phyloP scores from a whole-genome alignment of 2,113 vertebrate genomes.

The Mormyrus lacerda region DNA sequence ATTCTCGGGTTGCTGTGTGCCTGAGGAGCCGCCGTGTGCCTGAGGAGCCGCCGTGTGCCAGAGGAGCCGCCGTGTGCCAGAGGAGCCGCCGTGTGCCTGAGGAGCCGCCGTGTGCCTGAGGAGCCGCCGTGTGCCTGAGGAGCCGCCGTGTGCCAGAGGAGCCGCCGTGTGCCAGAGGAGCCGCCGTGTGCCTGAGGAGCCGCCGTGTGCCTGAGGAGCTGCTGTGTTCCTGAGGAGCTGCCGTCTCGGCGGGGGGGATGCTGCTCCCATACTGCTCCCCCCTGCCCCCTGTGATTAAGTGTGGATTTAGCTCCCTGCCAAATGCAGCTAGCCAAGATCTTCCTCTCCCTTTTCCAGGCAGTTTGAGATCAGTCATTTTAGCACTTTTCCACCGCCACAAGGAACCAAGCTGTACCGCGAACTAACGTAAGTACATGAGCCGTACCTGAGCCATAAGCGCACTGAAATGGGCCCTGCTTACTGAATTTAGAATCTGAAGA shows the following conservation, averaged over 20 bases:
- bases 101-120: too few species aligned
- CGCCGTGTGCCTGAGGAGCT: background rate
- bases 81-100: too few species aligned
- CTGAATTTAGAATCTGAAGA: too few species aligned
- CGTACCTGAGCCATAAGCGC: background rate
- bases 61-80: too few species aligned
- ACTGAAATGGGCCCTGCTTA: background rate
- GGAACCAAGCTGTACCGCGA: background rate
- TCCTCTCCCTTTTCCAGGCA: background rate
- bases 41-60: too few species aligned
- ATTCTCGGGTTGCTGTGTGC: background rate
- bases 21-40: background rate
- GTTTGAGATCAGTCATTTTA: background rate
- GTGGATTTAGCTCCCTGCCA: background rate
- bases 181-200: background rate
- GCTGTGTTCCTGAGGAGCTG: background rate
- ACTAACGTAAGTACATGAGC: background rate
- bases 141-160: too few species aligned
- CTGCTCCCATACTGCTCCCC: background rate
- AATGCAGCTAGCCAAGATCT: background rate
- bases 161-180: too few species aligned
- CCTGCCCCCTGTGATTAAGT: background rate
- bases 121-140: too few species aligned
- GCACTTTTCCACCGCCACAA: background rate
- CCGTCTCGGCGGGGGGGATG: background rate